phyloP scores from a whole-genome alignment of 2,888 invertebrate species.

The Nomada ferruginata region DNA sequence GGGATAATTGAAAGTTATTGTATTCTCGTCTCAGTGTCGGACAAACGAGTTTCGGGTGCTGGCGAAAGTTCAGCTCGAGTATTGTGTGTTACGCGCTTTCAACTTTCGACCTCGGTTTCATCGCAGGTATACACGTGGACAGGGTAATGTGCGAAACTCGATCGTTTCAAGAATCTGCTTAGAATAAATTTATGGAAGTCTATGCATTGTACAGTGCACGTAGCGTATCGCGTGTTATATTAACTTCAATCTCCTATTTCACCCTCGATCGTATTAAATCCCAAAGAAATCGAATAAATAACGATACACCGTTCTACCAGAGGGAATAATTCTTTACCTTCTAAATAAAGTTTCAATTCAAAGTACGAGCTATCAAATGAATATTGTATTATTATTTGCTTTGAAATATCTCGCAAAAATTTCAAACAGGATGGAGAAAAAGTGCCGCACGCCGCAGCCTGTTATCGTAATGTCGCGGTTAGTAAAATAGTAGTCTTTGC shows the following conservation, averaged over 20 bases:
- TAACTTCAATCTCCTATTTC: slow-evolving; percentile 5
- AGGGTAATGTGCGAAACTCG: slow-evolving; percentile 28
- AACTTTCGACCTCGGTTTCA: slow-evolving; percentile 18
- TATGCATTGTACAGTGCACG: neutral
- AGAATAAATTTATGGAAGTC: neutral
- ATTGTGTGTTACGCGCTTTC: neutral
- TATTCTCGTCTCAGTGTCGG: slow-evolving; percentile 27
- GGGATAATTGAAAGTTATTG: slow-evolving; percentile 50
- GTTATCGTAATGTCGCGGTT: slow-evolving; percentile 44
- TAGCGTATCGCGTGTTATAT: no score
- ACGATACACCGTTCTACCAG: no score
- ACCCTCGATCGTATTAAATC: neutral
- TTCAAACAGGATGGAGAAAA: slow-evolving; percentile 3
- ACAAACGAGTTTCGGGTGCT: slow-evolving; percentile 51
- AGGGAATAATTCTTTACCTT: neutral
- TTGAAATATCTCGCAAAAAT: neutral
- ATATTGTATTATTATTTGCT: neutral
- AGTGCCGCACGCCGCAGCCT: slow-evolving; percentile 22
- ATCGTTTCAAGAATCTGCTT: slow-evolving; percentile 5
- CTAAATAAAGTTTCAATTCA: neutral
- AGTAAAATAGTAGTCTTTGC: slow-evolving; percentile 28
- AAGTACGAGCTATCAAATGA: no score
- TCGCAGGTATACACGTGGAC: neutral
- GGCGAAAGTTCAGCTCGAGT: slow-evolving; percentile 19
- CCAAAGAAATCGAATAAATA: no score